Evolutionary conservation across 2,797 vertebrate species (phyloP).

Genomic region (Novumbra hubbsi): DNA sequence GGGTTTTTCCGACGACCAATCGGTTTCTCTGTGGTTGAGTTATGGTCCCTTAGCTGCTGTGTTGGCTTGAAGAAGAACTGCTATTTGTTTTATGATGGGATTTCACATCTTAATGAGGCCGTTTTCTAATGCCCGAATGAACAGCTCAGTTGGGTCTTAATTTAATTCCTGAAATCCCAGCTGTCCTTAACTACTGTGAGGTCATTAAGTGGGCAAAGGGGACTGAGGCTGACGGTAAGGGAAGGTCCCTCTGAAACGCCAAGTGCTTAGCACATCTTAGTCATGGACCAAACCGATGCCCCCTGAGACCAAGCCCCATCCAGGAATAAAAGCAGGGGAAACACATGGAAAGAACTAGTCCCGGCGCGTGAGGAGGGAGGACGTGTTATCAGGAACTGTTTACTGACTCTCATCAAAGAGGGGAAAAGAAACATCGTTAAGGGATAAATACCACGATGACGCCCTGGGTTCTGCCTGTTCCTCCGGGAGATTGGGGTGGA

Average conservation of each 20-base stretch:
- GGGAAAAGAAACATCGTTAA: slow-evolving; percentile 41
- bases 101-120: slow-evolving; percentile 29
- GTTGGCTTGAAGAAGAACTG: slow-evolving; percentile 20
- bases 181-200: slow-evolving; percentile 27
- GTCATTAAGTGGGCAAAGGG: slow-evolving; percentile 21
- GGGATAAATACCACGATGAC: slow-evolving; percentile 21
- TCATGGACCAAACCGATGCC: not conserved
- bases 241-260: slow-evolving; percentile 3
- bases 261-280: slow-evolving; percentile 13
- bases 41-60: not conserved
- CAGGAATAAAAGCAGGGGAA: slow-evolving; percentile 25
- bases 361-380: not conserved
- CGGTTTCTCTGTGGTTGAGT: slow-evolving; percentile 24
- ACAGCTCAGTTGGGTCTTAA: slow-evolving; percentile 18
- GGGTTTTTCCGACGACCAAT: slow-evolving; percentile 4
- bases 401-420: slow-evolving; percentile 54
- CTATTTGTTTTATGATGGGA: slow-evolving; percentile 41
- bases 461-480: slow-evolving; percentile 31
- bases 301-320: not conserved
- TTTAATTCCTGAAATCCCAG: slow-evolving; percentile 11
- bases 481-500: not conserved
- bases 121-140: slow-evolving; percentile 9
- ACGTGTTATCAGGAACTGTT: slow-evolving; percentile 27
- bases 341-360: slow-evolving; percentile 13
- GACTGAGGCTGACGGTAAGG: not conserved